A percentile compares a stretch with the other conserved stretches of the same genome.
Conservation (phyloP, 2,113 vertebrate genomes). For the Eudyptes chrysolophus region DNA sequence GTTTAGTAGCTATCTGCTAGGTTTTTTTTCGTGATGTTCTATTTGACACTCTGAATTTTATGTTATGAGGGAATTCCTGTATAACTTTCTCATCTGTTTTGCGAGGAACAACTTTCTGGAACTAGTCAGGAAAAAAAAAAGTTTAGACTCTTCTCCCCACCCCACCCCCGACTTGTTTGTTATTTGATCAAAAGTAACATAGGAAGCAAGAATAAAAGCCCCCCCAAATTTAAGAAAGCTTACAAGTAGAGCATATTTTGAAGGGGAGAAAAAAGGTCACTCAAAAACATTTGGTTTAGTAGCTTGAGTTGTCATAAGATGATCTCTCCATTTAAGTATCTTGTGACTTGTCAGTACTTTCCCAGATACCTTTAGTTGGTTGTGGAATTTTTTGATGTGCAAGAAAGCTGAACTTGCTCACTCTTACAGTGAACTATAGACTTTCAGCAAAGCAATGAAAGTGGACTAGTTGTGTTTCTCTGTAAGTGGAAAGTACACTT, state of each 20-base stretch:
- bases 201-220: not conserved
- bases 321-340: not conserved
- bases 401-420: not conserved
- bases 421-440: not conserved
- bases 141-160: not conserved
- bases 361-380: not conserved
- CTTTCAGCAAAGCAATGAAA: not conserved
- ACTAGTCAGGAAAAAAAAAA: not conserved
- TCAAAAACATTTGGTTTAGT: not conserved
- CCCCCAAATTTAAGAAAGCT: not conserved
- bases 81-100: not conserved
- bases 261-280: not conserved
- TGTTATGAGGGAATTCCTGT: not conserved
- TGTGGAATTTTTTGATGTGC: not conserved
- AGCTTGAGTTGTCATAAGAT: not conserved
- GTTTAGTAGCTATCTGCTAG: not conserved
- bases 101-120: not conserved
- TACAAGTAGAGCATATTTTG: not conserved
- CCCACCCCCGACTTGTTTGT: not conserved
- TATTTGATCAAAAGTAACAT: not conserved
- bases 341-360: not conserved
- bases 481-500: not conserved
- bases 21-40: not conserved
- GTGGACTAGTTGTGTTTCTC: not conserved
- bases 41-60: not conserved